These are phyloP conservation scores for Uropsilus gracilis DNA, from an alignment of 2,113 vertebrate genomes.

Conservation along the genomic window DNA sequence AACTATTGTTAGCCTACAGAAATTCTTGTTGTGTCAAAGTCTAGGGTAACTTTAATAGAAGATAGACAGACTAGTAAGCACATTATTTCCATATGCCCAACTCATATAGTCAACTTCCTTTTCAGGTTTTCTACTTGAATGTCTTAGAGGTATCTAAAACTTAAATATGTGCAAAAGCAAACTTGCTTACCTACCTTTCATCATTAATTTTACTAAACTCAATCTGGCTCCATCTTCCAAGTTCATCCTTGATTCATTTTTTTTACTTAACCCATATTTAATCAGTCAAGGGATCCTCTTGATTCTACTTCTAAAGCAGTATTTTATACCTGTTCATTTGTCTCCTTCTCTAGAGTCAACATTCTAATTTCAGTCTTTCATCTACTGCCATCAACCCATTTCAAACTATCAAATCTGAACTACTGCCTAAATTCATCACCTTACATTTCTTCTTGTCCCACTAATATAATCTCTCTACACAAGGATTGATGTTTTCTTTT, in stretches of 20 bases:
- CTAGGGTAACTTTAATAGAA: neutral
- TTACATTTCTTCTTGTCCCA: neutral
- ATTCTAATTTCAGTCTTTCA: neutral
- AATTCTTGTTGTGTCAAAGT: conserved; percentile 1
- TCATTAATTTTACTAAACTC: neutral
- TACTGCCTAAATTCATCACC: neutral
- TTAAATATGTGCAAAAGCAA: neutral
- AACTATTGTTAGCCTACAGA: neutral
- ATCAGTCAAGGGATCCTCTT: neutral
- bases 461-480: neutral
- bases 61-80: neutral
- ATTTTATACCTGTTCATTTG: neutral
- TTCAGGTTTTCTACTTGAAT: neutral
- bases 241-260: neutral
- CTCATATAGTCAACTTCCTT: neutral
- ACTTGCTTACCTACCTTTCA: neutral
- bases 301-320: neutral
- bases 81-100: neutral
- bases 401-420: neutral
- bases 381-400: neutral
- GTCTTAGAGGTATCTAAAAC: neutral
- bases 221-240: neutral
- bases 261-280: neutral
- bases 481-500: neutral
- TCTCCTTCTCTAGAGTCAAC: neutral